phyloP scores from a whole-genome alignment of 2,888 invertebrate genomes.

The Xylota segnis region DNA sequence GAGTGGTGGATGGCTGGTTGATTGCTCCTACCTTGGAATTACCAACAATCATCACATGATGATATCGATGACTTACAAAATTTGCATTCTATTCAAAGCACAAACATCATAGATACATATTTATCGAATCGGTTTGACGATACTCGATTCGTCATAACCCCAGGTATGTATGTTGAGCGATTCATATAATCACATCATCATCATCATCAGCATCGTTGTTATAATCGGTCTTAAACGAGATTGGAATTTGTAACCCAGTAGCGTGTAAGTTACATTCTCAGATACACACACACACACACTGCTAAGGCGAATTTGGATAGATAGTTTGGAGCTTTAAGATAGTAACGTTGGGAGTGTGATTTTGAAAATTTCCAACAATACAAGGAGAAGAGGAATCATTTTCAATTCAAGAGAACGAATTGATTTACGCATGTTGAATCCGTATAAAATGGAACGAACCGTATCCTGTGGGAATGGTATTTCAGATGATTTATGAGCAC shows the following conservation, averaged over 20 bases:
- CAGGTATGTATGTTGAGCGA: neutral
- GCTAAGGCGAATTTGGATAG: neutral
- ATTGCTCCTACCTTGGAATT: slow-evolving; percentile 22
- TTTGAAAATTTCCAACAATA: slow-evolving; percentile 1
- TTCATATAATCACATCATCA: neutral
- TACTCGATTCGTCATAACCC: neutral
- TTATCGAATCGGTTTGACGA: slow-evolving; percentile 20
- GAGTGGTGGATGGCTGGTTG: neutral
- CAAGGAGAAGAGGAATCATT: neutral
- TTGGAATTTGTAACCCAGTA: neutral
- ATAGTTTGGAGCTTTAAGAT: neutral
- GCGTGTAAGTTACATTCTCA: neutral
- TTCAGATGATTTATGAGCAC: slow-evolving; percentile 56
- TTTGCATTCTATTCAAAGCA: slow-evolving; percentile 52
- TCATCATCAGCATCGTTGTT: neutral
- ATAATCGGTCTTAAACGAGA: slow-evolving; percentile 16
- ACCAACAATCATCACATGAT: slow-evolving; percentile 32
- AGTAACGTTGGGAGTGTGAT: neutral
- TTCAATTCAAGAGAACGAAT: neutral
- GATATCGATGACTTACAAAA: slow-evolving; percentile 52
- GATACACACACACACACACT: neutral
- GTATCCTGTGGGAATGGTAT: slow-evolving; percentile 23
- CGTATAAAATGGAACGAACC: slow-evolving; percentile 13
- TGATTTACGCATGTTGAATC: slow-evolving; percentile 36
- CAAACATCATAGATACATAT: slow-evolving; percentile 28